Evolutionary conservation across 2,888 invertebrate species (phyloP).

Genomic region (Brenthis daphne): DNA sequence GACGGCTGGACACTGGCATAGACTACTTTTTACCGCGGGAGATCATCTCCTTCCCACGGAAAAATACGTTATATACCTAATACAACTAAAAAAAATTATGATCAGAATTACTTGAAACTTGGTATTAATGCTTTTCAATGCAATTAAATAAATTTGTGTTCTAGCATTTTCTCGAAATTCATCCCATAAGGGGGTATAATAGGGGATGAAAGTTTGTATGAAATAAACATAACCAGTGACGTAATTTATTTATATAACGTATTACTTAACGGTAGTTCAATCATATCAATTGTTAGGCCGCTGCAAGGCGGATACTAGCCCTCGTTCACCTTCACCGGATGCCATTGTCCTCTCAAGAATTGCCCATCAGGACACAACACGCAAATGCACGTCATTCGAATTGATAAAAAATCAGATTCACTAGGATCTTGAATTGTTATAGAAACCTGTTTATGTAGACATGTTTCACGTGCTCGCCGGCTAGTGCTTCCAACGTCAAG

Average conservation of each 20-base stretch:
- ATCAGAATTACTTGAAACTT: too few relatives aligned
- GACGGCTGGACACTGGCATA: too few relatives aligned
- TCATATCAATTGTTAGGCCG: background rate
- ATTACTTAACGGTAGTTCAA: slow-evolving; percentile 5
- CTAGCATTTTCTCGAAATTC: too few relatives aligned
- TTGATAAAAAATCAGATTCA: slow-evolving; percentile 59
- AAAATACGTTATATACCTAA: too few relatives aligned
- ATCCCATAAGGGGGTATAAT: too few relatives aligned
- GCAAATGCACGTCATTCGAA: slow-evolving; percentile 46
- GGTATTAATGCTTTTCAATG: too few relatives aligned
- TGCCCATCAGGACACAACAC: slow-evolving; percentile 46
- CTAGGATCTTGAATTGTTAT: slow-evolving; percentile 61
- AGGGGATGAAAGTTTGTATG: too few relatives aligned
- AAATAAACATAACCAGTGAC: background rate
- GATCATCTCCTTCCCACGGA: too few relatives aligned
- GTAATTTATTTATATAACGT: background rate
- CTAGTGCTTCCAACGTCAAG: slow-evolving; percentile 55
- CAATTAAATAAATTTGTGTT: too few relatives aligned
- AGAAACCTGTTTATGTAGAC: slow-evolving; percentile 58
- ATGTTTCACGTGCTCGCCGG: slow-evolving; percentile 67
- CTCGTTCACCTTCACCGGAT: slow-evolving; percentile 48
- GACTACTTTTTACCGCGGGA: too few relatives aligned
- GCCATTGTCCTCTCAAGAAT: slow-evolving; percentile 48
- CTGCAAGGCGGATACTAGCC: slow-evolving; percentile 41
- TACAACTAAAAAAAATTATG: too few relatives aligned